Percentiles rank a stretch among this genome's conserved stretches.
Conservation (phyloP, 2,797 vertebrate species). For the Spea hammondii region DNA sequence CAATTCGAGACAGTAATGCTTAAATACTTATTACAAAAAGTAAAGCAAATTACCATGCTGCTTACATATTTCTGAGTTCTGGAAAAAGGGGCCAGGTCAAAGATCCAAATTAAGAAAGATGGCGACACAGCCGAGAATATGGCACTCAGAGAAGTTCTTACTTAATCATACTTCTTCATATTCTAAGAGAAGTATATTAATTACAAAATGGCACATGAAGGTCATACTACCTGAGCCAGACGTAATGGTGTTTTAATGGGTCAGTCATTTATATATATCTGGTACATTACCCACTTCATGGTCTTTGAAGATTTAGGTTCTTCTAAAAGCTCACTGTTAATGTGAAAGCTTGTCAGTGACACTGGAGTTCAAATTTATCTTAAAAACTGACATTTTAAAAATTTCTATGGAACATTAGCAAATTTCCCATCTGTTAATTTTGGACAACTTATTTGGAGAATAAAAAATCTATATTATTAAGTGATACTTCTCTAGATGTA, state of each 20-base stretch:
- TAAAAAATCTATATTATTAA: slow-evolving; percentile 58
- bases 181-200: slow-evolving; percentile 56
- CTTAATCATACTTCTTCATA: slow-evolving; percentile 48
- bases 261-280: slow-evolving; percentile 63
- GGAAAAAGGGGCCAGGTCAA: no score
- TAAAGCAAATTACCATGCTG: no score
- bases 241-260: slow-evolving; percentile 65
- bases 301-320: slow-evolving; percentile 61
- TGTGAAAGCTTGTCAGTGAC: slow-evolving; percentile 28
- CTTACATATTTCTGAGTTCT: no score
- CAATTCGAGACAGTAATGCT: no score
- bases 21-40: no score
- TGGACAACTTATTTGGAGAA: slow-evolving; percentile 56
- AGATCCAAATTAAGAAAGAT: no score
- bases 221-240: slow-evolving; percentile 62
- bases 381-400: slow-evolving; percentile 42
- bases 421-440: slow-evolving; percentile 32
- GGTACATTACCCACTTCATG: slow-evolving; percentile 68
- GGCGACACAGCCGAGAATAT: no score
- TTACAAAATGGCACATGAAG: slow-evolving; percentile 49
- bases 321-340: slow-evolving; percentile 52
- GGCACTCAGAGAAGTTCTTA: no score
- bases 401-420: slow-evolving; percentile 57
- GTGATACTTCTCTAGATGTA: slow-evolving; percentile 57
- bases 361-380: slow-evolving; percentile 51